phyloP scores from a whole-genome alignment of 2,113 vertebrate species.

The Oryzias curvinotus region DNA sequence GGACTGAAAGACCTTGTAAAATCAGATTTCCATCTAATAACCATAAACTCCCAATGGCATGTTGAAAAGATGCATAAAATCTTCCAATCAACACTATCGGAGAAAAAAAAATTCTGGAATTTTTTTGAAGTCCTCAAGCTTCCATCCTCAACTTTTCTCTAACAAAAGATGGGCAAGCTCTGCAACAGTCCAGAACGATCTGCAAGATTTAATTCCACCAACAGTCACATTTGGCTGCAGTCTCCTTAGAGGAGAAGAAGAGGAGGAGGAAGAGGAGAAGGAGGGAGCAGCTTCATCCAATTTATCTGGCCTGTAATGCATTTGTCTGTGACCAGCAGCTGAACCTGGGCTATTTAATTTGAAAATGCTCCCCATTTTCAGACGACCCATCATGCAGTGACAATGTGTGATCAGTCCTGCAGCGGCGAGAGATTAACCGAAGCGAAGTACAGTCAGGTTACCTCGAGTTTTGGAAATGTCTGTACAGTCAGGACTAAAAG shows the following conservation, averaged over 20 bases:
- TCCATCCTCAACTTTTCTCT: no score
- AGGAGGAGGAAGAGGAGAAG: conserved; percentile 1
- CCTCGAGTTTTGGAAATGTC: conserved; percentile 10
- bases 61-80: no score
- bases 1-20: no score
- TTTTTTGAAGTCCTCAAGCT: no score
- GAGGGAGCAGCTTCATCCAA: conserved; percentile 32
- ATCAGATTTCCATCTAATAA: no score
- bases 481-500: neutral
- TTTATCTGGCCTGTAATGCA: conserved; percentile 59
- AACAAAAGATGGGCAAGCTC: no score
- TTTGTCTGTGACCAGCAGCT: conserved; percentile 38
- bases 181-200: no score
- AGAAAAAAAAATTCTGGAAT: no score
- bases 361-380: conserved; percentile 34
- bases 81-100: no score
- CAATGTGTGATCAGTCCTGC: conserved; percentile 20
- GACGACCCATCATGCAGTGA: conserved; percentile 25
- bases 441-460: conserved; percentile 16
- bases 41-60: no score
- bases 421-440: conserved; percentile 1
- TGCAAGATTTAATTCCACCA: conserved; percentile 34
- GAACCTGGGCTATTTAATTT: conserved; percentile 35
- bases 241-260: conserved; percentile 34
- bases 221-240: conserved; percentile 16